Percentiles rank a stretch among this genome's conserved stretches.
Evolutionary conservation across 2,797 vertebrate species (phyloP).

Genomic region (Borostomias antarcticus): DNA sequence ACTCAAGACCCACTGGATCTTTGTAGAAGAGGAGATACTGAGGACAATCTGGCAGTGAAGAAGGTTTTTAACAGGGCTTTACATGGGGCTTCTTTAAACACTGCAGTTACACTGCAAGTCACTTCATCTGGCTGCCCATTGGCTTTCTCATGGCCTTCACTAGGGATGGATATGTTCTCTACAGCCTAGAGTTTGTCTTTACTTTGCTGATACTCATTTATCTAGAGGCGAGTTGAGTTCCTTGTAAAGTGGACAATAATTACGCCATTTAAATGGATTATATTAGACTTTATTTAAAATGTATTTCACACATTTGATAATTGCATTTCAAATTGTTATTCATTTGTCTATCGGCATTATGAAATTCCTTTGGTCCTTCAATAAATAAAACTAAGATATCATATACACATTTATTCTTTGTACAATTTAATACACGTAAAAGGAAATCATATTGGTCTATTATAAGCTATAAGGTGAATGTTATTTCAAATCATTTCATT

Average conservation of each 20-base stretch:
- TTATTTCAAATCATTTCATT: conserved; percentile 64
- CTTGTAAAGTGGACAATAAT: conserved; percentile 74
- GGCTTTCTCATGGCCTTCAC: too few species aligned
- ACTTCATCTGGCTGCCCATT: conserved; percentile 56
- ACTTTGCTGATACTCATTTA: conserved; percentile 38
- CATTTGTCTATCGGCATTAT: conserved; percentile 80
- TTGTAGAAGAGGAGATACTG: not conserved
- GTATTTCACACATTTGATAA: conserved; percentile 81
- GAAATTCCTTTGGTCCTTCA: conserved; percentile 88
- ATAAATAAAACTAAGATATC: conserved; percentile 93
- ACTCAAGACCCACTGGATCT: conserved; percentile 1
- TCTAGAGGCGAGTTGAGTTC: conserved; percentile 49
- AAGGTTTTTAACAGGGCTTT: not conserved
- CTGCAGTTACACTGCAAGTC: conserved; percentile 28
- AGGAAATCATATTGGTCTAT: conserved; percentile 76
- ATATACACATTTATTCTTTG: conserved; percentile 90
- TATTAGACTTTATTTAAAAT: conserved; percentile 87
- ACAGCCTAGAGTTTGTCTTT: conserved; percentile 32
- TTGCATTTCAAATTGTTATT: conserved; percentile 84
- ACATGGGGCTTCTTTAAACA: conserved; percentile 23
- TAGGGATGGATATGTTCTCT: conserved; percentile 24
- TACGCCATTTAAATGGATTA: conserved; percentile 81
- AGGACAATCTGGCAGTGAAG: not conserved
- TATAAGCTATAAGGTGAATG: conserved; percentile 64
- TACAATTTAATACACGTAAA: conserved; percentile 89